These are phyloP conservation scores for Gila robusta DNA, from an alignment of 2,797 vertebrate genomes.

Conservation along the genomic window DNA sequence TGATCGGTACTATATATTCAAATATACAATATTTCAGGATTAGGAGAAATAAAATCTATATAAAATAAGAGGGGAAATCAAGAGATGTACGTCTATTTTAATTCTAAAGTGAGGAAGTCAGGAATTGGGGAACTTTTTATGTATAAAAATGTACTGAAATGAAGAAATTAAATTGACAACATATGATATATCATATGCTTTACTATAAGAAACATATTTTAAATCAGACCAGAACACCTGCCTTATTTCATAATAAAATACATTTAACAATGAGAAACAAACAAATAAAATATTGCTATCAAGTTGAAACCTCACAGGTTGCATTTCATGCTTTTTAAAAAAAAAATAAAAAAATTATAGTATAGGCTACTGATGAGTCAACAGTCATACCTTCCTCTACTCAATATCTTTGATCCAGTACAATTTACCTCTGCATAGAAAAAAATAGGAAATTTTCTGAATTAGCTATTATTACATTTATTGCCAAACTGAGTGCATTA, in stretches of 20 bases:
- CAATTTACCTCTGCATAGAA: background rate
- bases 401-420: background rate
- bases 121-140: background rate
- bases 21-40: background rate
- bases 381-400: background rate
- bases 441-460: no score
- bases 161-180: background rate
- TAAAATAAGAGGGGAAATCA: background rate
- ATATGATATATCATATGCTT: background rate
- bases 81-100: background rate
- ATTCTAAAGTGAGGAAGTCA: background rate
- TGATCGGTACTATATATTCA: background rate
- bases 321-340: no score
- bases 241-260: background rate
- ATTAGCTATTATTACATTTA: background rate
- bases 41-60: background rate
- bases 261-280: background rate
- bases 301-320: background rate
- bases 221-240: background rate
- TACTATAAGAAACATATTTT: background rate
- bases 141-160: background rate
- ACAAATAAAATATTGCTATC: background rate
- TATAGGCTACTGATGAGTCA: background rate
- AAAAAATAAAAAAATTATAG: no score
- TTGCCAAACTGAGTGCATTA: background rate